Percentiles rank a stretch among this genome's conserved stretches.
Evolutionary conservation across 2,888 invertebrate genomes (phyloP).

Genomic region (Heliconius ethilla): DNA sequence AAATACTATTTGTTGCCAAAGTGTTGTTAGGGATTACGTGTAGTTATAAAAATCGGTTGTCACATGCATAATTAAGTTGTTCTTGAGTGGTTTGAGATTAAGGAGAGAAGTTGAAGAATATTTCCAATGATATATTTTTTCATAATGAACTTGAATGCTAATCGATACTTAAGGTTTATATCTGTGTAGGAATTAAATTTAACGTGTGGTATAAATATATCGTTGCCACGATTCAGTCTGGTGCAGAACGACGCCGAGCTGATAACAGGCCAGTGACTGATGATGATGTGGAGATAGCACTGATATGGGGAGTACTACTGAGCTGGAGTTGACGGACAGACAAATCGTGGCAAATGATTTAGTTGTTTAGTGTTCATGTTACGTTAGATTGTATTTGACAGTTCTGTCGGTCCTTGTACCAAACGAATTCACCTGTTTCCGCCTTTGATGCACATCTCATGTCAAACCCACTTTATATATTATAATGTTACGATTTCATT

Average conservation of each 20-base stretch:
- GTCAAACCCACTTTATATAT: slow-evolving; percentile 61
- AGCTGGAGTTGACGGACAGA: slow-evolving; percentile 50
- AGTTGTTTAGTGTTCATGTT: slow-evolving; percentile 82
- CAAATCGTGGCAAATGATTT: slow-evolving; percentile 68
- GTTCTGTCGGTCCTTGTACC: slow-evolving; percentile 63
- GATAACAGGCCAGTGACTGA: slow-evolving; percentile 7
- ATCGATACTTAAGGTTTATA: slow-evolving; percentile 80
- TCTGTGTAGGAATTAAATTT: slow-evolving; percentile 79
- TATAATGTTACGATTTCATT: slow-evolving; percentile 43
- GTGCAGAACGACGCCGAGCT: slow-evolving; percentile 41
- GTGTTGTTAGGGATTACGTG: slow-evolving; percentile 79
- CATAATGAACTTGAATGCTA: slow-evolving; percentile 80
- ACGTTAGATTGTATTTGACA: slow-evolving; percentile 76
- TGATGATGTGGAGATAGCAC: slow-evolving; percentile 11
- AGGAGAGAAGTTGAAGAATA: slow-evolving; percentile 79
- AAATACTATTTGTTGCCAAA: slow-evolving; percentile 82
- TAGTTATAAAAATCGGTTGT: slow-evolving; percentile 81
- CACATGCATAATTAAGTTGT: slow-evolving; percentile 80
- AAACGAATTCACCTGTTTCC: slow-evolving; percentile 67
- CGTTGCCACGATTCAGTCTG: slow-evolving; percentile 62
- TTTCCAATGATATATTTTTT: slow-evolving; percentile 82
- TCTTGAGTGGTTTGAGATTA: slow-evolving; percentile 79
- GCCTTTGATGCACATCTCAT: slow-evolving; percentile 67
- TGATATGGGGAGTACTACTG: slow-evolving; percentile 34
- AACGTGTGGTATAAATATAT: slow-evolving; percentile 76